Evolutionary conservation across 2,888 invertebrate genomes (phyloP).

Genomic region (Ectobius pallidus): DNA sequence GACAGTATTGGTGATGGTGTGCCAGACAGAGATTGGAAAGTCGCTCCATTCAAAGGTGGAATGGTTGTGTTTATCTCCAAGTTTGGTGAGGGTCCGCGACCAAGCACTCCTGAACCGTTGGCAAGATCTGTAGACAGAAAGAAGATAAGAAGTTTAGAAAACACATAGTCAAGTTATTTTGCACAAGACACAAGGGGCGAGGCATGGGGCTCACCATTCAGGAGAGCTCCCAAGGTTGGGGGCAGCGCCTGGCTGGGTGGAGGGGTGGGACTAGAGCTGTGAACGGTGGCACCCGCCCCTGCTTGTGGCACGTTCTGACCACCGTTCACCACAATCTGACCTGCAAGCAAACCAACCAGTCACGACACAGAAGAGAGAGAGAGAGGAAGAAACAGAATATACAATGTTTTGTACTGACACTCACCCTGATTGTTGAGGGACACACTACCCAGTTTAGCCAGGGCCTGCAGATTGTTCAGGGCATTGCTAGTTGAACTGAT

Average conservation of each 20-base stretch:
- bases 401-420: not conserved
- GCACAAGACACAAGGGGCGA: too few species aligned
- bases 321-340: slow-evolving; percentile 38
- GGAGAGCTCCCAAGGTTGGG: slow-evolving; percentile 40
- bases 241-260: slow-evolving; percentile 34
- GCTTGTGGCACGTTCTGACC: slow-evolving; percentile 23
- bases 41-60: slow-evolving; percentile 36
- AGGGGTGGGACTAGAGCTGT: slow-evolving; percentile 38
- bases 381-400: not conserved
- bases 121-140: slow-evolving; percentile 58
- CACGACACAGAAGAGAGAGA: too few species aligned
- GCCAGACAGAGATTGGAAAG: slow-evolving; percentile 58
- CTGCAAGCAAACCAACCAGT: slow-evolving; percentile 14
- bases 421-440: slow-evolving; percentile 59
- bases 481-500: slow-evolving; percentile 72
- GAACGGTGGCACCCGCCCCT: slow-evolving; percentile 23
- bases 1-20: slow-evolving; percentile 67
- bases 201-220: slow-evolving; percentile 38
- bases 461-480: slow-evolving; percentile 86
- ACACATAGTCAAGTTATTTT: too few species aligned
- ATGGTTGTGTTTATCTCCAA: slow-evolving; percentile 51
- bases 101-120: slow-evolving; percentile 58
- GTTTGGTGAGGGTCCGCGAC: slow-evolving; percentile 66
- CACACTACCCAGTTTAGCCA: slow-evolving; percentile 79
- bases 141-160: too few species aligned